Base-by-base conservation (phyloP, 2,797 vertebrate species). In the Sus cebifrons region DNA sequence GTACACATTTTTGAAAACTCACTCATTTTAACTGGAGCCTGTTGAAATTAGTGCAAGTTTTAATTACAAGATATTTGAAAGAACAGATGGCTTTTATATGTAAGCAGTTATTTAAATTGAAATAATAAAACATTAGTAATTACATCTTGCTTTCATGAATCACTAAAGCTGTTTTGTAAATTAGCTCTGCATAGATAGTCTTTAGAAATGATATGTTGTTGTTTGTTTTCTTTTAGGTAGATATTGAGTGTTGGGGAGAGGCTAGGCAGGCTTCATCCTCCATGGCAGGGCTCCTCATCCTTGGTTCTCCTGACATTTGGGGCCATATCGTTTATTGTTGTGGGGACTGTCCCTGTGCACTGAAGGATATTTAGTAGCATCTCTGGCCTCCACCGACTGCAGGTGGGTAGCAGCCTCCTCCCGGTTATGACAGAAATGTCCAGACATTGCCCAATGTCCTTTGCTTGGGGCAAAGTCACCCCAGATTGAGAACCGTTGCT, bases 71-170 rank as follows among this genome's bases (percentile, higher is more conserved):
- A 17, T 91, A 49, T 78, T 94, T 74, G 40, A 64, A 83, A 78
- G 49, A 91, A 44, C 3, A 84, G 21, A 44, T 77, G 56, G 7
- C n/a, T 88, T 89, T 91, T 86, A 21, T 49, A 82, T 60, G 12
- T 77, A 79, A 87, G 75, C 20, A 93, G 49, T 89, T 92, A 65
- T 89, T 86, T 91, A 89, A 93, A 74, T 12, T 77, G 65, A 96
- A 81, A 10, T 86, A 79, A 64, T 93, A 49, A 88, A 52, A 52
- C 52, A 23, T 62, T 88, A 85, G n/a, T 93, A 65, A 95, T 88
- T 86, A 56, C 56, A n/a, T 62, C 44, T 94, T 95, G n/a, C 49
- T 92, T 88, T 83, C 74, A 40, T 77, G 18, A 49, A 62, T 88
- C 78, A 88, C 78, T 71, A 58, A 94, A 70, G 92, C 60, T 56